These are phyloP conservation scores for Leptodirus hochenwartii DNA, from an alignment of 2,888 invertebrate species.

Conservation along the genomic window DNA sequence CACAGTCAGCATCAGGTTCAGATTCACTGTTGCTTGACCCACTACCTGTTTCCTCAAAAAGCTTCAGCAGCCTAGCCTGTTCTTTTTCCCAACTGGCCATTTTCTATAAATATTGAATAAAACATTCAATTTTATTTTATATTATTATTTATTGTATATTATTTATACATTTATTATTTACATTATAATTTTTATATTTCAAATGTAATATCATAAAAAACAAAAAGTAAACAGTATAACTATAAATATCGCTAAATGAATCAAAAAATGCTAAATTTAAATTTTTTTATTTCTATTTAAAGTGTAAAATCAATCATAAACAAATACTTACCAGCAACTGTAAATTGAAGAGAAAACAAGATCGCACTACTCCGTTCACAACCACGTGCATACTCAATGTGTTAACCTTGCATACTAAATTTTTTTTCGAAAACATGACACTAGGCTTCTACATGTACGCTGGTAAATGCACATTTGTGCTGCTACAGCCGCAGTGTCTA, in stretches of 20 bases:
- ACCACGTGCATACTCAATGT: slow-evolving; percentile 6
- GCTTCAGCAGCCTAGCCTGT: slow-evolving; percentile 12
- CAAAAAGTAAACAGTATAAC: slow-evolving; percentile 7
- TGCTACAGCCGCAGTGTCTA: slow-evolving; percentile 7
- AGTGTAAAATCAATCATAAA: no score
- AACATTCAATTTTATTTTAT: slow-evolving; percentile 7
- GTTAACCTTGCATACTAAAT: slow-evolving; percentile 6
- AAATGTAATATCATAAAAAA: slow-evolving; percentile 9
- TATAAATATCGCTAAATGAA: no score
- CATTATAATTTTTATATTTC: slow-evolving; percentile 3
- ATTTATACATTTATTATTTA: slow-evolving; percentile 6
- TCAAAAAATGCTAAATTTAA: no score
- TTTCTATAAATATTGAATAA: slow-evolving; percentile 12
- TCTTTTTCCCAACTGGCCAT: slow-evolving; percentile 10
- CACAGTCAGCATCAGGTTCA: slow-evolving; percentile 12
- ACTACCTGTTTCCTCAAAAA: slow-evolving; percentile 11
- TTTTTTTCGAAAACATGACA: slow-evolving; percentile 7
- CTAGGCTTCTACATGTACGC: slow-evolving; percentile 9
- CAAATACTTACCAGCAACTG: no score
- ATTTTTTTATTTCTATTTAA: no score
- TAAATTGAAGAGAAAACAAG: no score
- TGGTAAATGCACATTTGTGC: slow-evolving; percentile 8
- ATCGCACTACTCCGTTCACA: slow-evolving; percentile 6
- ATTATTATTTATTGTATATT: no score
- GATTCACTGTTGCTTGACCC: slow-evolving; percentile 13